Conservation (phyloP, 2,797 vertebrate species). For the Pseudopleuronectes americanus region DNA sequence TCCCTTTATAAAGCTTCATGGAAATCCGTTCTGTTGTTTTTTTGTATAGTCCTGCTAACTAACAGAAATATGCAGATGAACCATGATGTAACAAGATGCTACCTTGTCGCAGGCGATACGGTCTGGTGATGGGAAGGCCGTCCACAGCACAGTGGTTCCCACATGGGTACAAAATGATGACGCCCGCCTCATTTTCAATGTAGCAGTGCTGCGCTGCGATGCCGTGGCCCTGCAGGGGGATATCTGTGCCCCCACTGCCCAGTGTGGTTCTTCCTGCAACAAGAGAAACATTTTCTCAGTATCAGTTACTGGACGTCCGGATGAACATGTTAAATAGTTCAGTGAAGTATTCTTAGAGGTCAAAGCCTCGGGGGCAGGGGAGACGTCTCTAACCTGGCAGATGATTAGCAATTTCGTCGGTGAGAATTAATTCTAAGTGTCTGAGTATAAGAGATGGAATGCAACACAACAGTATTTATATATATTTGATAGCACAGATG, state of each 20-base stretch:
- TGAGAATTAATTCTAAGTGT: conserved; percentile 12
- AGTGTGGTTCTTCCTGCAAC: conserved; percentile 89
- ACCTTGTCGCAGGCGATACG: conserved; percentile 93
- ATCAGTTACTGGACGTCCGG: conserved; percentile 47
- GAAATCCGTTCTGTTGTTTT: too few relatives aligned
- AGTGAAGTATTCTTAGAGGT: conserved; percentile 55
- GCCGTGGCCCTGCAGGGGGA: conserved; percentile 89
- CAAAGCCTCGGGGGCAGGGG: conserved; percentile 39
- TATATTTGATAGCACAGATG: too few relatives aligned
- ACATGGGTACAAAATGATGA: conserved; percentile 91
- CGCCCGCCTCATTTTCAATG: conserved; percentile 89
- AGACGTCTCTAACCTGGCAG: conserved; percentile 29
- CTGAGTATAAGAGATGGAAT: background rate
- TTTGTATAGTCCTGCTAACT: too few relatives aligned
- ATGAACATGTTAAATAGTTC: conserved; percentile 35
- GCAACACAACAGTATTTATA: background rate
- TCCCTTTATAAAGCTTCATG: too few relatives aligned
- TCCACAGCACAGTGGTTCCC: conserved; percentile 91
- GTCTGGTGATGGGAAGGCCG: conserved; percentile 84
- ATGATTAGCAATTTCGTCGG: conserved; percentile 21
- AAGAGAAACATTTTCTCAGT: conserved; percentile 41
- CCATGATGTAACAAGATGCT: conserved; percentile 12
- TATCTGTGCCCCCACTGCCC: conserved; percentile 88
- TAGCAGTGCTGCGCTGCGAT: conserved; percentile 90
- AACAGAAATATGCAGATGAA: too few relatives aligned